A percentile compares a stretch with the other conserved stretches of the same genome.
Evolutionary conservation across 2,888 invertebrate species (phyloP).

Genomic region (Gymnocheta viridis): DNA sequence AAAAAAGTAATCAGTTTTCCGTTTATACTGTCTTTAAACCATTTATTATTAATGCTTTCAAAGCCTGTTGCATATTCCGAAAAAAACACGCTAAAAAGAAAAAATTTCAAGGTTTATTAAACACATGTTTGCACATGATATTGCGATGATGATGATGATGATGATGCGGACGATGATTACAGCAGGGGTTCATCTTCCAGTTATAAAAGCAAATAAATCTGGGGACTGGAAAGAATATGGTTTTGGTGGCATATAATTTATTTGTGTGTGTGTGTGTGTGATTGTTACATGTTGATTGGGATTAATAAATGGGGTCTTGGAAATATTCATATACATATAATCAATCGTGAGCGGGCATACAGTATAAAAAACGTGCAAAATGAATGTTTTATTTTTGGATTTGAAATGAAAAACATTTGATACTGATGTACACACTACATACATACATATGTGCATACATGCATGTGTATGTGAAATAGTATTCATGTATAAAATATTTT

Average conservation of each 20-base stretch:
- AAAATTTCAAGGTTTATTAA: constrained; percentile 60
- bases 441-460: background rate
- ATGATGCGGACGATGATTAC: background rate
- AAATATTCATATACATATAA: background rate
- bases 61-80: constrained; percentile 66
- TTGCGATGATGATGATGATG: background rate
- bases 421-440: background rate
- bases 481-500: no score
- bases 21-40: background rate
- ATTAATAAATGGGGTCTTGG: constrained; percentile 3
- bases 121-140: constrained; percentile 47
- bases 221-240: constrained; percentile 56
- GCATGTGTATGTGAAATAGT: background rate
- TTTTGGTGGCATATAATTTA: background rate
- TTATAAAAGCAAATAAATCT: constrained; percentile 60
- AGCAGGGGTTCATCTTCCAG: constrained; percentile 39
- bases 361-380: background rate
- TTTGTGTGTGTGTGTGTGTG: background rate
- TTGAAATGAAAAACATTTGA: constrained; percentile 4
- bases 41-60: constrained; percentile 27
- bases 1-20: background rate
- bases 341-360: background rate
- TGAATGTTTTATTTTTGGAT: constrained; percentile 2
- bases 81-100: background rate
- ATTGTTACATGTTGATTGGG: background rate